These are phyloP conservation scores for Formica selysi DNA, from an alignment of 1,140 invertebrate genomes.

Conservation along the genomic window DNA sequence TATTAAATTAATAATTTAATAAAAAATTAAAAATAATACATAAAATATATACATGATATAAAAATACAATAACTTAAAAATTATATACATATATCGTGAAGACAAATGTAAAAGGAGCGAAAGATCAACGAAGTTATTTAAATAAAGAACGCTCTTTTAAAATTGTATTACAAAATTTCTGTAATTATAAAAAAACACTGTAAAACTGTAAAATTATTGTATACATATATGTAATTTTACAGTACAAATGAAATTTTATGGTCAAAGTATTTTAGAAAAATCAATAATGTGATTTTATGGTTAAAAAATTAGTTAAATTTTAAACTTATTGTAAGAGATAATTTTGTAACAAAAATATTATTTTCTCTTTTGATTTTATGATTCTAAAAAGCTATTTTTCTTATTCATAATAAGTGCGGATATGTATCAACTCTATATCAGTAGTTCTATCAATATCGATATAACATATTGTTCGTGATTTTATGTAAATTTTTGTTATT, in stretches of 20 bases:
- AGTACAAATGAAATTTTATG: background rate
- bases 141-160: constrained; percentile 26
- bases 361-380: background rate
- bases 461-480: background rate
- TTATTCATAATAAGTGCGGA: background rate
- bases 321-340: background rate
- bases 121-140: constrained; percentile 28
- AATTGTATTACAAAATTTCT: background rate
- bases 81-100: constrained; percentile 11
- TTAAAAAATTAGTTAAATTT: constrained; percentile 13
- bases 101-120: constrained; percentile 43
- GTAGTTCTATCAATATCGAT: constrained; percentile 12
- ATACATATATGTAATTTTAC: background rate
- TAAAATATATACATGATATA: constrained; percentile 13
- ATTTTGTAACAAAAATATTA: constrained; percentile 4
- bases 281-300: background rate
- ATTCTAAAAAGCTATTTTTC: background rate
- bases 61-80: constrained; percentile 5
- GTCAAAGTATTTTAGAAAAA: background rate
- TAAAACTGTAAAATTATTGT: background rate
- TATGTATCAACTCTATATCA: constrained; percentile 12
- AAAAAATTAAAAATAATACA: too few species aligned
- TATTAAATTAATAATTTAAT: too few species aligned
- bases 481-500: background rate
- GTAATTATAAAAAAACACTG: background rate